These are phyloP conservation scores for Campoletis sonorensis DNA, from an alignment of 1,140 invertebrate genomes.

Conservation along the genomic window DNA sequence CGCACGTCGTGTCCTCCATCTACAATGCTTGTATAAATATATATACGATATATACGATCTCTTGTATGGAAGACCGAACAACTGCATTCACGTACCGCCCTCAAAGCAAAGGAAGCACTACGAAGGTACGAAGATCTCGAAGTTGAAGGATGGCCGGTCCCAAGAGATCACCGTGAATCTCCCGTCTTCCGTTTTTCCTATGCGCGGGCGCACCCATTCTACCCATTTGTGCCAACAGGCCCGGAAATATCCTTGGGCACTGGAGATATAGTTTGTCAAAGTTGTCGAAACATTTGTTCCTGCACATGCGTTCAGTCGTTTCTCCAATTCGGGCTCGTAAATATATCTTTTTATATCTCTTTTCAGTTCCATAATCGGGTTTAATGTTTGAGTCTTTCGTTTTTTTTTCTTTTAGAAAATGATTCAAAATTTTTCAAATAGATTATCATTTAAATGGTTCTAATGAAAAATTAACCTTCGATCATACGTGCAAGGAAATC, in stretches of 20 bases:
- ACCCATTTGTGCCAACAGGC: conserved; percentile 23
- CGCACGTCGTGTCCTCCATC: conserved; percentile 8
- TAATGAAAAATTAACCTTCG: too few relatives aligned
- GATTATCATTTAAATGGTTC: too few relatives aligned
- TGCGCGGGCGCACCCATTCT: background rate
- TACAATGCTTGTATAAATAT: conserved; percentile 5
- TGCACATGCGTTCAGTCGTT: conserved; percentile 9
- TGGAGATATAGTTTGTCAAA: background rate
- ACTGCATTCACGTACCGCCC: conserved; percentile 28
- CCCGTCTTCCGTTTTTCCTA: conserved; percentile 17
- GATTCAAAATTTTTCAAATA: background rate
- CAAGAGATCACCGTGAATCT: conserved; percentile 54
- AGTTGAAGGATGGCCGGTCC: conserved; percentile 59
- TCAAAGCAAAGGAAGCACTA: conserved; percentile 20
- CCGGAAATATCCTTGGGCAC: conserved; percentile 21
- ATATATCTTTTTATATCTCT: background rate
- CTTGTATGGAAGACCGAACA: conserved; percentile 7
- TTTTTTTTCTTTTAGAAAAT: conserved; percentile 13
- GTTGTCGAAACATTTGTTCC: conserved; percentile 34
- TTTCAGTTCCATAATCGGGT: background rate
- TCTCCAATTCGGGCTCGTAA: background rate
- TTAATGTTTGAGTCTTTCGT: background rate
- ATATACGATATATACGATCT: conserved; percentile 9
- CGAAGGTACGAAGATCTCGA: conserved; percentile 49
- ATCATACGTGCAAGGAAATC: too few relatives aligned